phyloP scores from a whole-genome alignment of 2,888 invertebrate genomes.

The Nezara viridula region DNA sequence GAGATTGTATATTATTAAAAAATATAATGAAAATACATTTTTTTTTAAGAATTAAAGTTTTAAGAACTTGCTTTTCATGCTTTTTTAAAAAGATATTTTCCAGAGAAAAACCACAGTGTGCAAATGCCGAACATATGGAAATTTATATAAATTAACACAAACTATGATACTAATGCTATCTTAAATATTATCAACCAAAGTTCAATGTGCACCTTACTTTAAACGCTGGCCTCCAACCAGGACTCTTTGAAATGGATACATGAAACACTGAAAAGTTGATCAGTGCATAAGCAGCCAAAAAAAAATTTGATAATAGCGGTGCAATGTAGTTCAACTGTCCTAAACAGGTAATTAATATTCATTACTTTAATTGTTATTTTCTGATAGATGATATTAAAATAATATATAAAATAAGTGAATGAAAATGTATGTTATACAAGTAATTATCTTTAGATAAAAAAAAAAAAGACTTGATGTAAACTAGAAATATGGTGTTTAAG shows the following conservation, averaged over 20 bases:
- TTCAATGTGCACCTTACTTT: conserved; percentile 74
- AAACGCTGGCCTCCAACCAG: conserved; percentile 93
- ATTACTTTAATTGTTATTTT: background rate
- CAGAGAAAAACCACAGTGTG: no score
- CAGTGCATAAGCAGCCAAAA: conserved; percentile 91
- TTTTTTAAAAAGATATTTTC: no score
- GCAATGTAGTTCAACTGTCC: conserved; percentile 91
- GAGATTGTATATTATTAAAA: conserved; percentile 64
- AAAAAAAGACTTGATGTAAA: background rate
- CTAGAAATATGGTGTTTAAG: background rate
- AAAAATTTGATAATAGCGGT: conserved; percentile 93
- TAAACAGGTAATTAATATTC: conserved; percentile 67
- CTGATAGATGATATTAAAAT: background rate
- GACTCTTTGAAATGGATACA: conserved; percentile 88
- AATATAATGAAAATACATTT: no score
- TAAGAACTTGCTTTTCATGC: no score
- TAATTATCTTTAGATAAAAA: background rate
- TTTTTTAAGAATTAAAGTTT: no score
- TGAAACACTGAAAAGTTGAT: conserved; percentile 97
- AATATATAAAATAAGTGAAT: background rate
- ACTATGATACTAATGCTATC: background rate
- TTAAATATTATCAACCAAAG: background rate
- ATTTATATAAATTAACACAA: no score
- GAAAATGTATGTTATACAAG: background rate
- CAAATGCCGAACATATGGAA: no score